phyloP scores from a whole-genome alignment of 2,888 invertebrate species.

The Chalcosyrphus nemorum region DNA sequence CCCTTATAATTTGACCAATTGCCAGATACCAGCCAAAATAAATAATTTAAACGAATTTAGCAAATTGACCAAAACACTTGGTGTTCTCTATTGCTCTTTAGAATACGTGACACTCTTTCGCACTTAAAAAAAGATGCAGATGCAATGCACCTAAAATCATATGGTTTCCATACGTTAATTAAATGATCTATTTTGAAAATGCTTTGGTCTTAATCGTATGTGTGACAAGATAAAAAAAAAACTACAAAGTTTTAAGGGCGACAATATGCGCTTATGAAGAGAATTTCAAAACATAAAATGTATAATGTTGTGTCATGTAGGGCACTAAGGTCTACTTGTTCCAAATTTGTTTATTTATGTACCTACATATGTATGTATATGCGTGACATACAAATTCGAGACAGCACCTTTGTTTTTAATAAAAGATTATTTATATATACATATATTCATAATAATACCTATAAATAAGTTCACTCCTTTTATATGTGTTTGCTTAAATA shows the following conservation, averaged over 20 bases:
- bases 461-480: too few species aligned
- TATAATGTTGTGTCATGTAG: neutral
- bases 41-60: neutral
- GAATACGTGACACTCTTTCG: neutral
- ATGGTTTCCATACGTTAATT: neutral
- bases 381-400: neutral
- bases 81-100: neutral
- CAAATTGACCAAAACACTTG: neutral
- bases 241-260: neutral
- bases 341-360: too few species aligned
- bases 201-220: neutral
- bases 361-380: neutral
- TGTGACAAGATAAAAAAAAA: neutral
- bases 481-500: too few species aligned
- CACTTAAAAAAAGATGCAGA: neutral
- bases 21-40: neutral
- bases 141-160: neutral
- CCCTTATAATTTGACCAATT: neutral
- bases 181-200: neutral
- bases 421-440: too few species aligned
- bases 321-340: too few species aligned
- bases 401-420: too few species aligned
- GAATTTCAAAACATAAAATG: neutral
- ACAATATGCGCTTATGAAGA: neutral
- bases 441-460: too few species aligned